Evolutionary conservation across 2,113 vertebrate species (phyloP), one percentile per base, ranked within the genome.

Genomic region (Camelus bactrianus): DNA sequence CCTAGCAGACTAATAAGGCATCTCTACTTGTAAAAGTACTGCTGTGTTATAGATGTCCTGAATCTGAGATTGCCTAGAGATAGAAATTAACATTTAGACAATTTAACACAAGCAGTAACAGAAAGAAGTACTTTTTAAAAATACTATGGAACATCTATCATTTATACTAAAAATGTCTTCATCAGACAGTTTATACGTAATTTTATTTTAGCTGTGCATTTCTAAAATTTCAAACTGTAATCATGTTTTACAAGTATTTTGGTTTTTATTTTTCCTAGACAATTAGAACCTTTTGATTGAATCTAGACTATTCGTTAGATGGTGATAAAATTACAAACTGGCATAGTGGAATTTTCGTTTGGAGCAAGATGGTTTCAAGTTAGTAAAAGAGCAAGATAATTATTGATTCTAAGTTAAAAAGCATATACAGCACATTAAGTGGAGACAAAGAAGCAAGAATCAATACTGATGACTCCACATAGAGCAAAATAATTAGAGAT

Each of bases 321-420:
- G 17, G 14, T 82, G 82, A 93, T 82, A 86, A 86, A 90, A 73
- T 92, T 95, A 86, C 13, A 91, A 83, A 83, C 54, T 80, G 35
- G n/a, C 38, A 91, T 89, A 80, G 17, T 32, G 30, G 62, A 77
- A 83, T 84, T 58, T 86, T 85, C 6, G 8, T 95, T 73, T 70
- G 19, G 13, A 92, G 75, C 2, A n/a, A 91, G 65, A 93, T 93
- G 32, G 3, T 93, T 94, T 91, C 26, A 42, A 54, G 62, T 83
- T 97, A 85, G 70, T 52, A 54, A 4, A 56, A 86, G 58, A 89
- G 60, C 38, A 94, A 56, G 67, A 48, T 84, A 92, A 84, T 96
- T 94, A 97, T 80, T 86, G 80, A 91, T 77, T 94, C 52, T 76
- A 65, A 93, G 30, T 70, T 92, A 24, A 93, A 97, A 86, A 96